Evolutionary conservation across 2,113 vertebrate genomes (phyloP).

Genomic region (Edolisoma coerulescens): DNA sequence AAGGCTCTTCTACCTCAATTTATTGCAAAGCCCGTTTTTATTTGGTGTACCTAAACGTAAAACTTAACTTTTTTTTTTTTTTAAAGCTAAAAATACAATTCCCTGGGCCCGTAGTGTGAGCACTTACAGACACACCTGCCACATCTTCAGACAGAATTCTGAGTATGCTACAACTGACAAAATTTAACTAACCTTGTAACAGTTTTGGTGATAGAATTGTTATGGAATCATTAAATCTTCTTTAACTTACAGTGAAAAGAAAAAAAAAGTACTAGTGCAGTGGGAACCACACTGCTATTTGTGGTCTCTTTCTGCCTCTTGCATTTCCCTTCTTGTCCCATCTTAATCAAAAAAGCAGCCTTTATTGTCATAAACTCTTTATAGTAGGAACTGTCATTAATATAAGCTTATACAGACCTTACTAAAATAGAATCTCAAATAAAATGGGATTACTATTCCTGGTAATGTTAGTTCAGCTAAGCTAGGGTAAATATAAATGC

Average conservation of each 20-base stretch:
- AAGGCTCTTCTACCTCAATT: neutral
- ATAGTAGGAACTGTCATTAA: neutral
- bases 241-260: neutral
- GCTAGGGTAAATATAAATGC: slow-evolving; percentile 1
- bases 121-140: neutral
- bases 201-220: neutral
- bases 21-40: neutral
- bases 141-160: neutral
- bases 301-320: neutral
- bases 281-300: neutral
- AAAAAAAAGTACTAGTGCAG: neutral
- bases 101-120: neutral
- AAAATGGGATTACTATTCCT: neutral
- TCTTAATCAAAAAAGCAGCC: neutral
- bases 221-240: neutral
- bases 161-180: neutral
- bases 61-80: neutral
- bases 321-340: neutral
- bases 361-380: neutral
- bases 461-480: neutral
- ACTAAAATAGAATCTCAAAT: slow-evolving; percentile 15
- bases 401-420: neutral
- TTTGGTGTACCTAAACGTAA: neutral
- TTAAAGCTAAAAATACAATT: neutral
- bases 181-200: neutral